phyloP scores from a whole-genome alignment of 2,888 invertebrate genomes.

The Nomada flava region DNA sequence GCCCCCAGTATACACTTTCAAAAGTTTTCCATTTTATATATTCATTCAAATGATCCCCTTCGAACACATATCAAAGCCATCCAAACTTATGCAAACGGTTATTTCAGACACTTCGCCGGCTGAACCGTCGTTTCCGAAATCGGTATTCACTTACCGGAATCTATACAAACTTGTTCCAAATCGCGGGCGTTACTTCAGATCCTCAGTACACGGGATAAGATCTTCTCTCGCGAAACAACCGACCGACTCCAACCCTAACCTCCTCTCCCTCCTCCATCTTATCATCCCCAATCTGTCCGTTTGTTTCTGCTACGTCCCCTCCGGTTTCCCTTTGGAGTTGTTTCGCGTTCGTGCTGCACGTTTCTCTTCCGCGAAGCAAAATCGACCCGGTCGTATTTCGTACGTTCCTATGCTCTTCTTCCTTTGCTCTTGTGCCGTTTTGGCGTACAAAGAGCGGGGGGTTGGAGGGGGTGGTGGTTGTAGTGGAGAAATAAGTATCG shows the following conservation, averaged over 20 bases:
- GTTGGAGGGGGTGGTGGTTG: neutral
- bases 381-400: constrained; percentile 44
- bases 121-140: constrained; percentile 21
- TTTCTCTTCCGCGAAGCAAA: neutral
- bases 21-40: neutral
- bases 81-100: neutral
- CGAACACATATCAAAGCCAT: neutral
- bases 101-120: constrained; percentile 11
- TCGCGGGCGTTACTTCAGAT: neutral
- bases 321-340: neutral
- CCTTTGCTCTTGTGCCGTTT: constrained; percentile 11
- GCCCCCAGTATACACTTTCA: too few relatives aligned
- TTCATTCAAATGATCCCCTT: neutral
- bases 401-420: neutral
- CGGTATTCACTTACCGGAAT: constrained; percentile 26
- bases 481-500: constrained; percentile 43
- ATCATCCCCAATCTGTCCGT: constrained; percentile 1
- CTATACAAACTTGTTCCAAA: constrained; percentile 6
- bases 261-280: neutral
- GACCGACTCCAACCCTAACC: constrained; percentile 42
- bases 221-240: constrained; percentile 63
- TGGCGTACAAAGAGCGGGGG: constrained; percentile 33
- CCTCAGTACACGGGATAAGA: constrained; percentile 45
- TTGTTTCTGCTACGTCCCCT: constrained; percentile 9
- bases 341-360: constrained; percentile 12